Base-by-base conservation (phyloP, 2,113 vertebrate species). In the Pseudopipra pipra region DNA sequence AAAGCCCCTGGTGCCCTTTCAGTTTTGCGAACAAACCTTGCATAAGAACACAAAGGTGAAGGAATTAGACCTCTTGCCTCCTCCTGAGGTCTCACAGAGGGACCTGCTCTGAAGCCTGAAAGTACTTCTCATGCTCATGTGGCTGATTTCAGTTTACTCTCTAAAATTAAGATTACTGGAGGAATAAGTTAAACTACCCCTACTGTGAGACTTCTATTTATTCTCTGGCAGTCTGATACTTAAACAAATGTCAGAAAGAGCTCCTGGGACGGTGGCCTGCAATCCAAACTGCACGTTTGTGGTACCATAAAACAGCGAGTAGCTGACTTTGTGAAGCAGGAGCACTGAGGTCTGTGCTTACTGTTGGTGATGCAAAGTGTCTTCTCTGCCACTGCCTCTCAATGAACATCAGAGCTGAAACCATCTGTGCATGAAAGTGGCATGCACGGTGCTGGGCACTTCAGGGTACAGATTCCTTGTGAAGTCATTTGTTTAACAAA, bases 251-350 rank as follows among this genome's bases (percentile, higher is more conserved):
- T 74, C 80, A 87, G 66, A 63, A 67, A 0, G 8, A 85, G 44
- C 56, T 91, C 47, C 47, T 33, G 28, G 76, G 72, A 54, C 1
- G 0, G 25, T 78, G 76, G 43, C 59, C 70, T 84, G 56, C 52
- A 27, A 25, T 35, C 52, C 62, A 52, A 30, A 63, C 8, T 8
- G 68, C 46, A 12, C 0, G 0, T 25, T 21, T 63, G 46, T 25
- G 35, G 43, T 71, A 77, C 84, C 43, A 23, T 59, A 49, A 83
- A 77, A 21, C 72, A 59, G 47, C 0, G 0, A 82, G 81, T 33
- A 43, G 77, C 65, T 75, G 72, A 8, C 49, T 65, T 23, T 33
- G 37, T 58, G 19, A 61, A 43, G 84, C 14, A 46, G 28, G 47
- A 85, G 77, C 27, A 6, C 23, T 78, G 71, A 35, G 72, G 72